A percentile compares a stretch with the other conserved stretches of the same genome.
These are phyloP conservation scores for Macroteleia sp. DNA, from an alignment of 2,888 invertebrate genomes.

Conservation along the genomic window DNA sequence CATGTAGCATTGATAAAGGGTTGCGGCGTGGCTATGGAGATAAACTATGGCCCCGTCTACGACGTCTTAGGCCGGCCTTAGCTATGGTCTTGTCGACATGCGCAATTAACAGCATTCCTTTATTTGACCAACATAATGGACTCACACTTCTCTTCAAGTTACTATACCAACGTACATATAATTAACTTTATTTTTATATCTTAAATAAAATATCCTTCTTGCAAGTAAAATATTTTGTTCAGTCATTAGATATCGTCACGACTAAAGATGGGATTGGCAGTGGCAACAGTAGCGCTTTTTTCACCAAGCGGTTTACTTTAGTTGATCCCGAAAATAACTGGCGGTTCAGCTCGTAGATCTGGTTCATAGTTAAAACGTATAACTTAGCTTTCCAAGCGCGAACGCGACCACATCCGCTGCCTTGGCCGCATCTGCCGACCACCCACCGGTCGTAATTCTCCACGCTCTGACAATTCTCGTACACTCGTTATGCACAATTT, in stretches of 20 bases:
- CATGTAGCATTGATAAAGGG: constrained; percentile 81
- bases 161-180: too few relatives aligned
- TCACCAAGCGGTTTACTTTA: constrained; percentile 54
- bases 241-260: too few relatives aligned
- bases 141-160: too few relatives aligned
- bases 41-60: constrained; percentile 68
- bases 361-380: constrained; percentile 58
- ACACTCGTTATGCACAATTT: constrained; percentile 56
- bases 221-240: too few relatives aligned
- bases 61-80: constrained; percentile 54
- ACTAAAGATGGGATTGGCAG: constrained; percentile 20
- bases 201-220: too few relatives aligned
- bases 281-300: constrained; percentile 35
- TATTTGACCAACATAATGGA: constrained; percentile 57
- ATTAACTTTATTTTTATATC: too few relatives aligned
- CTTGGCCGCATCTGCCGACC: constrained; percentile 77
- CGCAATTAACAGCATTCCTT: constrained; percentile 74
- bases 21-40: constrained; percentile 75
- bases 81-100: constrained; percentile 71
- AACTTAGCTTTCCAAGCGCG: constrained; percentile 67
- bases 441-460: constrained; percentile 75
- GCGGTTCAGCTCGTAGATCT: constrained; percentile 64
- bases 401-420: constrained; percentile 77
- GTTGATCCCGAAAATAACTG: constrained; percentile 71
- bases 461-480: constrained; percentile 63